phyloP scores from a whole-genome alignment of 1,140 invertebrate genomes.

The Elysia chlorotica region DNA sequence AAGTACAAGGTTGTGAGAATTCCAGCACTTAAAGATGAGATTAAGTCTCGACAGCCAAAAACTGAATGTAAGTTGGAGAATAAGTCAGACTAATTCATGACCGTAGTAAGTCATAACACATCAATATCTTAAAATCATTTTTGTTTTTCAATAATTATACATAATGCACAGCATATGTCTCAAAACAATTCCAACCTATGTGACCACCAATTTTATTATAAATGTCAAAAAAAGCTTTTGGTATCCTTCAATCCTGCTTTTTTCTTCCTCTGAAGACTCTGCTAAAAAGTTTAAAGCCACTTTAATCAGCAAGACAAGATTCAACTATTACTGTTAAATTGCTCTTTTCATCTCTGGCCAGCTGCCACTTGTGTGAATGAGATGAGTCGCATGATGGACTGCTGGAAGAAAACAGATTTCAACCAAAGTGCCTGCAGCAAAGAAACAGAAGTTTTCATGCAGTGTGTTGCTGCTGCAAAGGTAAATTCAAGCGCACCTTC shows the following conservation, averaged over 20 bases:
- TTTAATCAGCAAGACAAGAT: neutral
- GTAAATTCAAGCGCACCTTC: no score
- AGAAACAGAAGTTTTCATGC: neutral
- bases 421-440: neutral
- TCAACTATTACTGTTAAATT: no score
- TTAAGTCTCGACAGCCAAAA: neutral
- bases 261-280: neutral
- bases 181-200: neutral
- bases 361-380: conserved; percentile 16
- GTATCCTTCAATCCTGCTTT: neutral
- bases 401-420: conserved; percentile 18
- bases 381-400: conserved; percentile 15
- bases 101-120: no score
- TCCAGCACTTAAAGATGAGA: conserved; percentile 17
- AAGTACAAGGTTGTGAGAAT: conserved; percentile 12
- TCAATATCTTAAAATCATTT: no score
- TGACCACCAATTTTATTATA: neutral
- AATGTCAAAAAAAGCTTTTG: neutral
- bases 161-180: neutral
- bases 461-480: conserved; percentile 8
- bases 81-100: no score
- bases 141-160: neutral
- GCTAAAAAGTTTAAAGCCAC: neutral
- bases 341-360: no score
- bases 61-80: neutral